Evolutionary conservation across 2,888 invertebrate genomes (phyloP), one percentile per base, ranked within the genome.

Genomic region (Chloromyia formosa): DNA sequence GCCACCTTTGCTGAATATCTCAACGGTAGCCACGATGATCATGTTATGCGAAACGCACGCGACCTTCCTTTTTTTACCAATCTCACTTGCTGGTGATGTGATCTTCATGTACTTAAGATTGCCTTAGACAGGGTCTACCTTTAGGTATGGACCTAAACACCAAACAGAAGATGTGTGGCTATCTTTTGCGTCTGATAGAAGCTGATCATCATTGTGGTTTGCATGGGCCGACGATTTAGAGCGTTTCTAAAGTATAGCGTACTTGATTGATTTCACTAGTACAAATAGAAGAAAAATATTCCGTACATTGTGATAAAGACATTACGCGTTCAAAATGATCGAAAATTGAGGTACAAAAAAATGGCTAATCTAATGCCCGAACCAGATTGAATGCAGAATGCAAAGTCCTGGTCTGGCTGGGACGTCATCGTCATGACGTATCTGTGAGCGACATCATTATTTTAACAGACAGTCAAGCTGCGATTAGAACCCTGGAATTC

Each of bases 11-110:
- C 22, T 49, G 27, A 35, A 35, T 35, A 66, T 45, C n/a, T 66
- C 49, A 49, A 12, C 27, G 18, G 12, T n/a, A 49, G 66, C 12
- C 18, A 4, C 16, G 20, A 49, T 61, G 35, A 27, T 56, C 10
- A 20, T 56, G 22, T 56, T 18, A 27, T 61, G 22, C 45, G 45
- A 42, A 66, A 22, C 35, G 66, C n/a, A 42, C 58, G 14, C 61
- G 61, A 61, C 61, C 42, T 45, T 66, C 66, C 66, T 49, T 66
- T 66, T 49, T 64, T 66, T 49, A 22, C 40, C 62, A 9, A 35
- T 35, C 62, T 14, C 40, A 4, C 40, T 35, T 40, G 62, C 35
- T 40, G 40, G 62, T 62, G 62, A 62, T 62, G 35, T 16, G 40
- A 62, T 62, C 62, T 27, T 18, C 62, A 62, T 62, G 40, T 62